Conservation (phyloP, 2,797 vertebrate genomes). For the Xerus rutilus region DNA sequence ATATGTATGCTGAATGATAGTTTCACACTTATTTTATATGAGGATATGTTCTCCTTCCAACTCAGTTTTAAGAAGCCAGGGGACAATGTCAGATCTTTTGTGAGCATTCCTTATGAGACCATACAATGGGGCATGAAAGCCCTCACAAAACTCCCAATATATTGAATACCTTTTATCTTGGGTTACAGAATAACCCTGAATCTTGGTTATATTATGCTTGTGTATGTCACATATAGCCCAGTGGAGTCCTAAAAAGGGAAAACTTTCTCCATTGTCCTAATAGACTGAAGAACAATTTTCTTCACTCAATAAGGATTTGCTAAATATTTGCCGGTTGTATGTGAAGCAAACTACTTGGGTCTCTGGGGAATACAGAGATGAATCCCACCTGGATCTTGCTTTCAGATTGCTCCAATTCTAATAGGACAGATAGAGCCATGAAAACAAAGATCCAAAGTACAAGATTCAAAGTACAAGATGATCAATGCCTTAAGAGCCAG, state of each 20-base stretch:
- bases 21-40: conserved; percentile 33
- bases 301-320: conserved; percentile 66
- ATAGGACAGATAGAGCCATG: neutral
- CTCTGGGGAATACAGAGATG: conserved; percentile 46
- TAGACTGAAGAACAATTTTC: conserved; percentile 42
- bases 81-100: conserved; percentile 19
- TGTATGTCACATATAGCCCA: neutral
- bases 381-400: conserved; percentile 48
- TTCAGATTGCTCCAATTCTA: neutral
- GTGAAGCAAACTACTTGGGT: conserved; percentile 7
- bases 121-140: neutral
- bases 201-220: neutral
- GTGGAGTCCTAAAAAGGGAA: conserved; percentile 54
- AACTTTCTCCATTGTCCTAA: neutral
- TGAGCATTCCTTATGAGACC: neutral
- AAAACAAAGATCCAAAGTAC: conserved; percentile 51
- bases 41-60: neutral
- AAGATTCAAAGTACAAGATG: conserved; percentile 46
- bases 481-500: conserved; percentile 37
- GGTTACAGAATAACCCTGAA: conserved; percentile 38
- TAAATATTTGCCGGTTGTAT: conserved; percentile 41
- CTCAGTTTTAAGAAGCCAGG: conserved; percentile 49
- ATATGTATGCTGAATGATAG: neutral
- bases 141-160: neutral
- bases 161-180: conserved; percentile 20